Conservation (phyloP, 2,888 invertebrate species). For the Ellobium chinense region DNA sequence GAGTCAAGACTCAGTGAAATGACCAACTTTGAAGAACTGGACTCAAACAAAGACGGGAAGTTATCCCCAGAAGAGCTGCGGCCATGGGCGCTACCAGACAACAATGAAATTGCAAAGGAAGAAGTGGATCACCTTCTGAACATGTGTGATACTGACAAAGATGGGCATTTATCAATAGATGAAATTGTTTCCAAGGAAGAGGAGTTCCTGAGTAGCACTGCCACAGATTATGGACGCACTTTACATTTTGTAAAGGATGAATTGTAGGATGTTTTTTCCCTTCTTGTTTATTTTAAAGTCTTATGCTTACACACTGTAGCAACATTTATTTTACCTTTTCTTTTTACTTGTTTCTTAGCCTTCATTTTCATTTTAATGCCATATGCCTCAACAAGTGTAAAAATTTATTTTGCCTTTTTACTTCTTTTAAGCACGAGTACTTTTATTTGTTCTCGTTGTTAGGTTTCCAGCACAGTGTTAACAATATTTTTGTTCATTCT, state of each 20-base stretch:
- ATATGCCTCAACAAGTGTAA: too few relatives aligned
- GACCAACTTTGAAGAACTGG: constrained; percentile 81
- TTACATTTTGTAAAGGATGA: constrained; percentile 83
- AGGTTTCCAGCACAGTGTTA: too few relatives aligned
- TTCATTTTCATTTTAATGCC: too few relatives aligned
- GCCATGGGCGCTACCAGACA: constrained; percentile 91
- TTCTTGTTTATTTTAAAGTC: not conserved
- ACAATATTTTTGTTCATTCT: too few relatives aligned
- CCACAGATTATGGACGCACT: constrained; percentile 98
- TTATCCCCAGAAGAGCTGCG: constrained; percentile 89
- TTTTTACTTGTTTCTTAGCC: too few relatives aligned
- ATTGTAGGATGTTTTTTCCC: not conserved
- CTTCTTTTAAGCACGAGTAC: too few relatives aligned
- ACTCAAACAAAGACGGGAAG: constrained; percentile 90
- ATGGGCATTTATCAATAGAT: constrained; percentile 90
- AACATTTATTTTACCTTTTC: too few relatives aligned
- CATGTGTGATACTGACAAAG: constrained; percentile 79
- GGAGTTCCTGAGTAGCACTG: constrained; percentile 98
- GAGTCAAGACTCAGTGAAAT: constrained; percentile 66
- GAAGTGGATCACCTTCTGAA: constrained; percentile 93
- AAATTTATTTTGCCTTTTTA: too few relatives aligned
- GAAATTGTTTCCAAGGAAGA: constrained; percentile 97
- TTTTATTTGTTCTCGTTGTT: too few relatives aligned
- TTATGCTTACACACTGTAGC: too few relatives aligned
- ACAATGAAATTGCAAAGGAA: constrained; percentile 90